Base-by-base conservation (phyloP, 2,888 invertebrate genomes). In the Drosophila infuscata region DNA sequence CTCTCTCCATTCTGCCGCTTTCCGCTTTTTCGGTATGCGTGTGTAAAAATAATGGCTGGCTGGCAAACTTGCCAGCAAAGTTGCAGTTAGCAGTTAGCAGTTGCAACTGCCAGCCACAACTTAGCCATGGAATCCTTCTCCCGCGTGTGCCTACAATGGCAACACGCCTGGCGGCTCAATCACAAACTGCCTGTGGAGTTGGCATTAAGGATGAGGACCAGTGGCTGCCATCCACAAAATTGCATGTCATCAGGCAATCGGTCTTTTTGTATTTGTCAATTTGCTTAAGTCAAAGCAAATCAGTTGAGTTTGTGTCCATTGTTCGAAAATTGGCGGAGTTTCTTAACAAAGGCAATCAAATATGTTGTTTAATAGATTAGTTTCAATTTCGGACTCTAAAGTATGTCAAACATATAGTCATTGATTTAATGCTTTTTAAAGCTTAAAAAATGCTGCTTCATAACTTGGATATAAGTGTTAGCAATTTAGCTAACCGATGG, bases 61-160 rank as follows among this genome's bases (percentile, higher is more conserved):
- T 36, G 57, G 59, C 59, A 57, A 76, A 76, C 67, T 79, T 76
- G 74, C 59, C 59, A 36, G 66, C 54, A 67, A 80, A 81, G 81
- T 80, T 81, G 78, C 81, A 80, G 61, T 62, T 74, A 63, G 77
- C 60, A 69, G 25, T 25, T 25, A 25, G 78, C 81, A 80, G 61
- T 56, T 76, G 70, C 65, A 51, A 67, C 61, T 68, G 52, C 62
- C 70, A 59, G 49, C 33, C 56, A 29, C 64, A 63, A 64, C 70
- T 80, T 74, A 80, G 70, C 69, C 62, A 43, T 58, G 64, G 57
- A 65, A 70, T 71, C 67, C 60, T 65, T 30, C 66, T n/a, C 53
- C 63, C 65, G 68, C 49, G 57, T 43, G 15, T 41, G 54, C 59
- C 61, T 46, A 64, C 79, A 79, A 67, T 61, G 43, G 70, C 61